phyloP scores from a whole-genome alignment of 2,888 invertebrate genomes.

The Drosophila recens region DNA sequence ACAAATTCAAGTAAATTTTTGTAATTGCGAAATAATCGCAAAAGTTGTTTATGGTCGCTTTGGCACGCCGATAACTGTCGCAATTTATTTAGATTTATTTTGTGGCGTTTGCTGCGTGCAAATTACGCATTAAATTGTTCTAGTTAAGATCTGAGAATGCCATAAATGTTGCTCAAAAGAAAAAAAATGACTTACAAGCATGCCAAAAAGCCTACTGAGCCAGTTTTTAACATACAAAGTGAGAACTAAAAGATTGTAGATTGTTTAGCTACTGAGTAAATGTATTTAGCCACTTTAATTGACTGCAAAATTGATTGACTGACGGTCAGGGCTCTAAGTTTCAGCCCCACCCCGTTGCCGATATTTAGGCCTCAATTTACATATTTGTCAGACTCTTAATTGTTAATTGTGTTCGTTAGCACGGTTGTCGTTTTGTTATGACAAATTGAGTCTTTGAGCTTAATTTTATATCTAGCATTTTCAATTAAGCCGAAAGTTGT shows the following conservation, averaged over 20 bases:
- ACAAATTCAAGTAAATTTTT: constrained; percentile 20
- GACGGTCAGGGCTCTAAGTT: constrained; percentile 33
- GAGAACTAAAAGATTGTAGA: constrained; percentile 40
- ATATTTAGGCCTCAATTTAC: constrained; percentile 50
- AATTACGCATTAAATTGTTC: constrained; percentile 63
- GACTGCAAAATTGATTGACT: constrained; percentile 60
- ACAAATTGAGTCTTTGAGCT: constrained; percentile 10
- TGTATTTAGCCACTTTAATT: constrained; percentile 59
- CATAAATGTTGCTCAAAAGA: constrained; percentile 53
- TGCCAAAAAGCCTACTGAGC: constrained; percentile 29
- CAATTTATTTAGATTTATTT: constrained; percentile 61
- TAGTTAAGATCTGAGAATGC: constrained; percentile 62
- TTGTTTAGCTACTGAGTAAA: constrained; percentile 41
- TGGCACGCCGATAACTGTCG: constrained; percentile 40
- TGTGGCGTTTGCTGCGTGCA: constrained; percentile 56
- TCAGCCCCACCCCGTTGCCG: constrained; percentile 41
- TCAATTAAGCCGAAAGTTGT: not conserved
- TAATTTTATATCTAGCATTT: constrained; percentile 1
- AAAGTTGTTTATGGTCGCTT: constrained; percentile 43
- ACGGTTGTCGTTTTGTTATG: constrained; percentile 17
- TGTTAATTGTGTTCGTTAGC: constrained; percentile 5
- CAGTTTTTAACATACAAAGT: constrained; percentile 33
- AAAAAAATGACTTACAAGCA: constrained; percentile 22
- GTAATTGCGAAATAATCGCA: constrained; percentile 34
- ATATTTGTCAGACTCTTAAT: constrained; percentile 38